Evolutionary conservation across 2,888 invertebrate species (phyloP).

Genomic region (Perizoma affinitatum): DNA sequence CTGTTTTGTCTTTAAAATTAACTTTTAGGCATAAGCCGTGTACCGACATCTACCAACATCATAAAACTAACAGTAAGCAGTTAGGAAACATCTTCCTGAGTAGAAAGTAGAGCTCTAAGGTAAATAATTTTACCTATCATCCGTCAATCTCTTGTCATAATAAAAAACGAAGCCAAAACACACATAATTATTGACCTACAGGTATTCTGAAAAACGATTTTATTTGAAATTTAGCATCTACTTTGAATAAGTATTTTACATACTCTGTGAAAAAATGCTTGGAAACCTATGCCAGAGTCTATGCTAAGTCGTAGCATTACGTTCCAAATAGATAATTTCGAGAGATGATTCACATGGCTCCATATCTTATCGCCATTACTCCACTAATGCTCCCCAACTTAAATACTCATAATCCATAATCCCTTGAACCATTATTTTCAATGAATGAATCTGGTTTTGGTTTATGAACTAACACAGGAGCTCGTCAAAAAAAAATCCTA

Average conservation of each 20-base stretch:
- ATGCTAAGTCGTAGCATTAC: conserved; percentile 38
- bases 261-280: conserved; percentile 29
- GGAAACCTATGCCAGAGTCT: conserved; percentile 53
- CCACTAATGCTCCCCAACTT: conserved; percentile 62
- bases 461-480: conserved; percentile 38
- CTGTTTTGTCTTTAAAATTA: too few species aligned
- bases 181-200: too few species aligned
- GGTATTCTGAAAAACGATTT: background rate
- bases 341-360: conserved; percentile 42
- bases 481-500: conserved; percentile 13
- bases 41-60: too few species aligned
- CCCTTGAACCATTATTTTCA: conserved; percentile 58
- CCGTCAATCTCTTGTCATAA: too few species aligned
- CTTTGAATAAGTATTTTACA: conserved; percentile 16
- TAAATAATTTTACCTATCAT: too few species aligned
- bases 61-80: too few species aligned
- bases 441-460: conserved; percentile 51
- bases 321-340: conserved; percentile 1
- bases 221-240: conserved; percentile 1
- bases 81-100: too few species aligned
- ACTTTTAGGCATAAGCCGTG: too few species aligned
- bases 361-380: conserved; percentile 72
- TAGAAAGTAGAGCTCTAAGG: too few species aligned
- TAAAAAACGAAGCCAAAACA: too few species aligned
- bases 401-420: conserved; percentile 57